A percentile compares a stretch with the other conserved stretches of the same genome.
These are phyloP conservation scores for Euplexia lucipara DNA, from an alignment of 2,888 invertebrate species.

Conservation along the genomic window DNA sequence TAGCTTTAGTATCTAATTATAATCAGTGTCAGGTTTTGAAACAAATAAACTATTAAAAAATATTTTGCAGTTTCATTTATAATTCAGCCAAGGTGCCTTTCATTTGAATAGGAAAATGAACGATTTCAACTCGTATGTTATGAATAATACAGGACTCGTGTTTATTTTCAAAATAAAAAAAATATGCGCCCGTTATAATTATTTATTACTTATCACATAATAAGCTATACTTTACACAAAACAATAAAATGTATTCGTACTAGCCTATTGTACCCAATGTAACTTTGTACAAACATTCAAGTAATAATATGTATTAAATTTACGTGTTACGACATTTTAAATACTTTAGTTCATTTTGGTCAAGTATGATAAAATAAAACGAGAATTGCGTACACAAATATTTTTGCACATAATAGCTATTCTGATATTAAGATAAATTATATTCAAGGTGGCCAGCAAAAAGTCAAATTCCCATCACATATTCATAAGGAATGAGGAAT, in stretches of 20 bases:
- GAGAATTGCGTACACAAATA: slow-evolving; percentile 16
- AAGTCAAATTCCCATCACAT: slow-evolving; percentile 12
- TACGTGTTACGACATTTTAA: slow-evolving; percentile 45
- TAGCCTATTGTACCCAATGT: slow-evolving; percentile 45
- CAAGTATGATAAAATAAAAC: slow-evolving; percentile 51
- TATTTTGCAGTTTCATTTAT: slow-evolving; percentile 21
- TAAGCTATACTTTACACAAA: slow-evolving; percentile 59
- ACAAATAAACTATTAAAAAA: slow-evolving; percentile 19
- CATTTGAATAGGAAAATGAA: no score
- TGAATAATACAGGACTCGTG: no score
- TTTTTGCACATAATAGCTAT: slow-evolving; percentile 30
- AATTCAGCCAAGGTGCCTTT: no score
- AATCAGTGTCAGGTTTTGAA: slow-evolving; percentile 17
- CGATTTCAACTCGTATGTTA: no score
- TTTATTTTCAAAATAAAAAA: slow-evolving; percentile 24
- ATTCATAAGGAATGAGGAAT: slow-evolving; percentile 40
- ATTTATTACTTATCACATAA: slow-evolving; percentile 59
- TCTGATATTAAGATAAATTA: slow-evolving; percentile 9
- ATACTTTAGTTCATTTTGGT: slow-evolving; percentile 53
- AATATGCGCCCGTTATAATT: slow-evolving; percentile 41
- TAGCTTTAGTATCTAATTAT: slow-evolving; percentile 15
- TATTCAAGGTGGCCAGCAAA: slow-evolving; percentile 8
- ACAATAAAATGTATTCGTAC: slow-evolving; percentile 44
- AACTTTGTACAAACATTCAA: slow-evolving; percentile 60
- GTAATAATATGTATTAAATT: slow-evolving; percentile 34